Base-by-base conservation (phyloP, 1,140 invertebrate species). In the Drosophila pseudoananassae region DNA sequence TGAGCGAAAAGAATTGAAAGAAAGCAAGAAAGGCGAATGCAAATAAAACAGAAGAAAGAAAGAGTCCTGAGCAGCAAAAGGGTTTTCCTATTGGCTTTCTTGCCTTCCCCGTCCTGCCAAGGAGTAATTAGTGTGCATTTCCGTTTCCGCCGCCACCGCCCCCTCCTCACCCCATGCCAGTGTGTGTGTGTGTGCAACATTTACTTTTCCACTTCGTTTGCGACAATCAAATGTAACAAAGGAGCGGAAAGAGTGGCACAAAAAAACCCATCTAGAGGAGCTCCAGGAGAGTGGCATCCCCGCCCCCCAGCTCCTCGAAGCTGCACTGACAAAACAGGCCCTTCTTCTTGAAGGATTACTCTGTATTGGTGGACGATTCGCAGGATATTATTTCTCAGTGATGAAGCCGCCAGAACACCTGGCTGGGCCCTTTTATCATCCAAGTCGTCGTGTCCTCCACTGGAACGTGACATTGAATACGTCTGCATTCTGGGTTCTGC, bases 131-230 rank as follows among this genome's bases (percentile, higher is more conserved):
- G 82, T 85, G 82, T 87, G 81, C 82, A 85, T 72, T 85, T 85
- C 81, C 78, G 54, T 77, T 73, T 33, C 40, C 9, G 15, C 14
- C n/a, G 12, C 27, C 17, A 27, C 1, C 27, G 10, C 4, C 40
- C n/a, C 4, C 27, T 1, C 10, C 25, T 2, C 23, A 7, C 8
- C 25, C 5, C 17, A 12, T 71, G 65, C 52, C 54, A 47, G 47
- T 63, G 74, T 68, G 58, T 70, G 51, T 76, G 65, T 65, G 60
- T 70, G 54, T 73, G 63, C 64, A 74, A 85, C 82, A 85, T 85
- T 85, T 85, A 68, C 81, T 85, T 85, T 85, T 85, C 81, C 81
- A 85, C 81, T 85, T 85, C 81, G 81, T 85, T 85, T 85, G 82
- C 81, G 73, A 85, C 81, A 85, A 84, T 84, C 76, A 85, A 85